Percentiles rank a stretch among this genome's conserved stretches.
Conservation (phyloP, 2,797 vertebrate genomes). For the Falco peregrinus region DNA sequence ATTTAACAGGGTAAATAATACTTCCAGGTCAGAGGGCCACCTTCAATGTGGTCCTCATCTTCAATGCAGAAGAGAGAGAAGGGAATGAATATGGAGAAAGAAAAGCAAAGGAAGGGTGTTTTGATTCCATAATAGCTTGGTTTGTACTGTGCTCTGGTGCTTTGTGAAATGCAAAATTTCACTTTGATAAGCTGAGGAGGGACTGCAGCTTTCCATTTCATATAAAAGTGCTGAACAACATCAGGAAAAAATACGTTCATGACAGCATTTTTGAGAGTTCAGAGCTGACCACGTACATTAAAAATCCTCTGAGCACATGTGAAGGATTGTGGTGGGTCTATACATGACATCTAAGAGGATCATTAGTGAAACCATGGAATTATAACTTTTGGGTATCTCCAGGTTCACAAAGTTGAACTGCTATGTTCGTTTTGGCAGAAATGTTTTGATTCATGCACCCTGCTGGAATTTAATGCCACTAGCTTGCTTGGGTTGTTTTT, state of each 20-base stretch:
- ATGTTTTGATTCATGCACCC: neutral
- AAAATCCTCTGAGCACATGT: neutral
- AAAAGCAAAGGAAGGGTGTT: neutral
- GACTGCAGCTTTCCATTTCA: neutral
- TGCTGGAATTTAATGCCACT: neutral
- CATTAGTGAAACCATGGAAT: neutral
- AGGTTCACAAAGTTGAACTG: neutral
- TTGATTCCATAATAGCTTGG: neutral
- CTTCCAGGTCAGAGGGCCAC: neutral
- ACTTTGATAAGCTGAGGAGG: neutral
- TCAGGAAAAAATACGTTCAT: neutral
- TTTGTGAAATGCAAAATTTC: neutral
- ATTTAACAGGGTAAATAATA: neutral
- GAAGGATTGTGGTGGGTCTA: neutral
- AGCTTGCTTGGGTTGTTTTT: neutral
- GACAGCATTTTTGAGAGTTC: neutral
- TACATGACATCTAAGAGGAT: neutral
- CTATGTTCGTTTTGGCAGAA: neutral
- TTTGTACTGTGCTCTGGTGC: neutral
- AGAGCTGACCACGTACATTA: neutral
- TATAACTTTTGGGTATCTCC: neutral
- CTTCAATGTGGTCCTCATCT: neutral
- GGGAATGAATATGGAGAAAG: neutral
- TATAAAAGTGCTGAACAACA: neutral
- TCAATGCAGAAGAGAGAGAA: neutral